Conservation (phyloP, 1,140 invertebrate genomes). For the Microplitis demolitor region DNA sequence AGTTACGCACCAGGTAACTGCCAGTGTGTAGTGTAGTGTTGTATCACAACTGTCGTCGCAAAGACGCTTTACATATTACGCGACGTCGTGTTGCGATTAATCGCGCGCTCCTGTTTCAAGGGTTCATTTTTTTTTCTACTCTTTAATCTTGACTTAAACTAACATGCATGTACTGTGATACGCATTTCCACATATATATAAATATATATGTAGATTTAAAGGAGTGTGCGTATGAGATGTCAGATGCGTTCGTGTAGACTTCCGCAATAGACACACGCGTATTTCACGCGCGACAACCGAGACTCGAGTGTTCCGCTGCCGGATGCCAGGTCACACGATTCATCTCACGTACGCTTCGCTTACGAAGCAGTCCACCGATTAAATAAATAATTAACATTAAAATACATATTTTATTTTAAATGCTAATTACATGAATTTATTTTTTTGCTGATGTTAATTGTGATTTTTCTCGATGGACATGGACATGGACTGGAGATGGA, state of each 20-base stretch:
- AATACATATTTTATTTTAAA: background rate
- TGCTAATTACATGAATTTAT: background rate
- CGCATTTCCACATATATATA: constrained; percentile 5
- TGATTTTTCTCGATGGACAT: too few species aligned
- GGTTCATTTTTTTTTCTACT: background rate
- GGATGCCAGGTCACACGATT: constrained; percentile 38
- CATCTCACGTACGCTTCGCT: constrained; percentile 31
- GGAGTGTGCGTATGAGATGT: background rate
- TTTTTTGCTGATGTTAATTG: background rate
- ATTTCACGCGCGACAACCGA: constrained; percentile 28
- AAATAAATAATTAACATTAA: constrained; percentile 32
- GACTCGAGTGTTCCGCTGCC: constrained; percentile 32
- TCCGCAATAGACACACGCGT: constrained; percentile 21
- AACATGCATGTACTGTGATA: constrained; percentile 1
- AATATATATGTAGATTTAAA: background rate
- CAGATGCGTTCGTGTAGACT: background rate
- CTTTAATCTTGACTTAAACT: background rate
- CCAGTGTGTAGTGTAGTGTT: background rate
- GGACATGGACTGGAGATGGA: too few species aligned
- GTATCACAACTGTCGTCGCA: background rate
- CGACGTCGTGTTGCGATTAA: constrained; percentile 24
- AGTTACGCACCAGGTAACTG: constrained; percentile 7
- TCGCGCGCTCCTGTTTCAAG: constrained; percentile 33
- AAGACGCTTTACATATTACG: constrained; percentile 25
- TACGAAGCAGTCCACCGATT: constrained; percentile 35